These are phyloP conservation scores for Pseudopodoces humilis DNA, from an alignment of 2,113 vertebrate genomes.

Conservation along the genomic window DNA sequence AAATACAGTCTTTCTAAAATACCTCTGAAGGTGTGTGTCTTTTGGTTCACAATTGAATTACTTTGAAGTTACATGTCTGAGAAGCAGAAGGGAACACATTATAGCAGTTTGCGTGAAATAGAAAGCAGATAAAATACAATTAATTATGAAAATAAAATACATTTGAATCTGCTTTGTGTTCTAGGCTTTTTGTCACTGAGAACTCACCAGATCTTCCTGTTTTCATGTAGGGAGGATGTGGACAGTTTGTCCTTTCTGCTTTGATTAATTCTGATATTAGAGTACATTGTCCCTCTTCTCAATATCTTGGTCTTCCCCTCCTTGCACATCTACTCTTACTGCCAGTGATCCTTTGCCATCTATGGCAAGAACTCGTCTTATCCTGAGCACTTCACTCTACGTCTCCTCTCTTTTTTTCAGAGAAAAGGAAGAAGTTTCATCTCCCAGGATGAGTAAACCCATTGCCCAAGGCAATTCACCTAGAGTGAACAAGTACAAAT, in stretches of 20 bases:
- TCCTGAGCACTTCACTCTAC: not conserved
- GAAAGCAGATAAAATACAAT: not conserved
- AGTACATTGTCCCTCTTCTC: not conserved
- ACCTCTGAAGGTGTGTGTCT: not conserved
- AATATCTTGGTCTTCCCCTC: not conserved
- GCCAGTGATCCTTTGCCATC: not conserved
- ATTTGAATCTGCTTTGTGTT: not conserved
- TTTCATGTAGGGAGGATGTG: rapidly evolving
- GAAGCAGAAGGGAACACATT: not conserved
- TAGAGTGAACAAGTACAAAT: not conserved
- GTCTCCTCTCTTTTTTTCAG: not conserved
- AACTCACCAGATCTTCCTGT: not conserved
- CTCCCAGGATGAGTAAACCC: not conserved
- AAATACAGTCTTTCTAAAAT: not conserved
- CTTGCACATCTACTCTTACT: not conserved
- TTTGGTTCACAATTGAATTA: not conserved
- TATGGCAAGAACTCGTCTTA: not conserved
- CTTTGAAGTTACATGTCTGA: not conserved
- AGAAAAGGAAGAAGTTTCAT: not conserved
- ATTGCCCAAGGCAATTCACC: not conserved
- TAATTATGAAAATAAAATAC: not conserved
- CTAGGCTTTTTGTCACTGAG: not conserved
- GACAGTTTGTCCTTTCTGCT: not conserved
- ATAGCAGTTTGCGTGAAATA: not conserved
- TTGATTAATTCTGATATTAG: not conserved